A percentile compares a stretch with the other conserved stretches of the same genome.
Conservation (phyloP, 2,888 invertebrate genomes). For the Latrodectus hesperus region DNA sequence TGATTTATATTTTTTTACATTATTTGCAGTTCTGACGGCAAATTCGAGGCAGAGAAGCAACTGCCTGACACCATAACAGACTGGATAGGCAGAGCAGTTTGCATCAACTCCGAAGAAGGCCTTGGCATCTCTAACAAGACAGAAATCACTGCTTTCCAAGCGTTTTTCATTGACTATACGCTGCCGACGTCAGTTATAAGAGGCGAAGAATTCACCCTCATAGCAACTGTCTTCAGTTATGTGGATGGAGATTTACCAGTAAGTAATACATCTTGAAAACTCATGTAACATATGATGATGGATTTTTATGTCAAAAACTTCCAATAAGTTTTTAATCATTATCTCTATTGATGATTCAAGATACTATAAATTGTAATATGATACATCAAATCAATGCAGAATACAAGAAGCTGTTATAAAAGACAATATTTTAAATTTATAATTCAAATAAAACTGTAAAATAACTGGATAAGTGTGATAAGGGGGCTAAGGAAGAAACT, state of each 20-base stretch:
- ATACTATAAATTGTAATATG: too few species aligned
- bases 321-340: too few species aligned
- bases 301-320: too few species aligned
- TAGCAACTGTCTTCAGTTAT: constrained; percentile 75
- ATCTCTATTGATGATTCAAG: too few species aligned
- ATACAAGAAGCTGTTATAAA: too few species aligned
- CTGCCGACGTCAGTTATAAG: constrained; percentile 75
- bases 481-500: too few species aligned
- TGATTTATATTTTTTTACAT: not conserved
- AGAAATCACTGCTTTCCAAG: constrained; percentile 74
- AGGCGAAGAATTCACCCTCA: constrained; percentile 73
- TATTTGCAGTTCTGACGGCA: constrained; percentile 36
- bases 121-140: constrained; percentile 74
- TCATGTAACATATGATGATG: too few species aligned
- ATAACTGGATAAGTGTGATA: too few species aligned
- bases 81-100: constrained; percentile 75
- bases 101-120: constrained; percentile 73
- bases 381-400: too few species aligned
- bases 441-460: too few species aligned
- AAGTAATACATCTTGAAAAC: constrained; percentile 57
- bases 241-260: constrained; percentile 74
- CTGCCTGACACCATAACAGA: constrained; percentile 75
- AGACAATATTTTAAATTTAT: too few species aligned
- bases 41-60: constrained; percentile 5
- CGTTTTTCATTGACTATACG: constrained; percentile 75